These are phyloP conservation scores for Netelia virgata DNA, from an alignment of 2,888 invertebrate genomes.

Conservation along the genomic window DNA sequence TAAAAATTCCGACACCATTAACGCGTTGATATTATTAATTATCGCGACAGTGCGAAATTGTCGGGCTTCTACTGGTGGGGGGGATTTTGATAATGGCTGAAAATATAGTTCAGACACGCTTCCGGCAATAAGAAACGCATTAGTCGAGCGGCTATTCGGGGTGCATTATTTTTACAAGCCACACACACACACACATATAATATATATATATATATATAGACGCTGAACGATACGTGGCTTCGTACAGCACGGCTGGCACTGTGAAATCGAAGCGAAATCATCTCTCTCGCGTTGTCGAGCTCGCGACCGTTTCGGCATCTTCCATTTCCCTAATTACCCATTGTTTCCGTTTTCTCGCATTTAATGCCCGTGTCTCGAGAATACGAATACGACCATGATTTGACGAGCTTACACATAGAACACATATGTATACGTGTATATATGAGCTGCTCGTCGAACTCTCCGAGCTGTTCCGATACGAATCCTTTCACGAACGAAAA, in stretches of 20 bases:
- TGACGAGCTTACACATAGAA: constrained; percentile 2
- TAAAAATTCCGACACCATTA: background rate
- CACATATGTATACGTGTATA: background rate
- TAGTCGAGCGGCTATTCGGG: constrained; percentile 36
- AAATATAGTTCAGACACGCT: constrained; percentile 48
- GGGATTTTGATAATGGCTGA: constrained; percentile 30
- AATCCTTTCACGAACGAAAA: background rate
- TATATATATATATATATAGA: constrained; percentile 15
- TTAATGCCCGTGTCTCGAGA: constrained; percentile 23
- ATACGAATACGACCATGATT: constrained; percentile 26
- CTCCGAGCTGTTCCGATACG: background rate
- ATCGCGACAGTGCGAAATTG: background rate
- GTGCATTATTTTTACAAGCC: constrained; percentile 39
- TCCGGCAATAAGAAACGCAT: constrained; percentile 63
- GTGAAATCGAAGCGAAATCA: constrained; percentile 53
- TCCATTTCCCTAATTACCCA: constrained; percentile 63
- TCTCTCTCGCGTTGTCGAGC: constrained; percentile 5
- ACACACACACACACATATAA: constrained; percentile 4
- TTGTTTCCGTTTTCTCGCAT: constrained; percentile 61
- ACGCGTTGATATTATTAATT: background rate
- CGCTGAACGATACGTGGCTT: background rate
- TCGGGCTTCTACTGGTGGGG: background rate
- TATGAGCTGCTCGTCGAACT: constrained; percentile 11
- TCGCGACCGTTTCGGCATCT: constrained; percentile 44
- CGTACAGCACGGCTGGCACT: background rate